These are phyloP conservation scores for Poecile montanus DNA, from an alignment of 2,797 vertebrate species.

Conservation along the genomic window DNA sequence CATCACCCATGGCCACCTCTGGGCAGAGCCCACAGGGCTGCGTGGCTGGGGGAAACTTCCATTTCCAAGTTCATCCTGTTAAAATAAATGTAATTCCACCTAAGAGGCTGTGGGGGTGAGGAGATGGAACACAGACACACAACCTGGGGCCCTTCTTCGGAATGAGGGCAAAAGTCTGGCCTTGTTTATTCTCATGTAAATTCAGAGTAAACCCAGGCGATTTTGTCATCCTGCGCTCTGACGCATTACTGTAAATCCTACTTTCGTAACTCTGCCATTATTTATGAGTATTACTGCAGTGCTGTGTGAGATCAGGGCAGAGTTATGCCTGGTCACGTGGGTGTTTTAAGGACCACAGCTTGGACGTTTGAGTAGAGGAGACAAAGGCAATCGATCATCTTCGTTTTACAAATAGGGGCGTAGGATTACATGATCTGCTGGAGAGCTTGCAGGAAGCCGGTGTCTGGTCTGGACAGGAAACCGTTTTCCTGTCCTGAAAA, in stretches of 20 bases:
- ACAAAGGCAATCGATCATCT: slow-evolving; percentile 69
- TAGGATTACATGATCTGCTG: slow-evolving; percentile 58
- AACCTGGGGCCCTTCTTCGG: background rate
- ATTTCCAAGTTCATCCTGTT: background rate
- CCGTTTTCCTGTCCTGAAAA: slow-evolving; percentile 62
- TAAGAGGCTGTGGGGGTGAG: background rate
- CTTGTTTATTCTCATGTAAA: slow-evolving; percentile 62
- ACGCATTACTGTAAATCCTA: slow-evolving; percentile 60
- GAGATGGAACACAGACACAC: background rate
- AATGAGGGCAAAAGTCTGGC: slow-evolving; percentile 41
- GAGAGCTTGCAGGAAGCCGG: slow-evolving; percentile 44
- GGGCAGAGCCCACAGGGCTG: background rate
- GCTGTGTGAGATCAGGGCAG: slow-evolving; percentile 43
- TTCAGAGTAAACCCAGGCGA: slow-evolving; percentile 33
- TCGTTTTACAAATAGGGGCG: slow-evolving; percentile 43
- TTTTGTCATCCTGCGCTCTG: slow-evolving; percentile 25
- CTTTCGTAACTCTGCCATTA: slow-evolving; percentile 52
- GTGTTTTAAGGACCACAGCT: background rate
- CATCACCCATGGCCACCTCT: background rate
- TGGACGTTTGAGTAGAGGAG: slow-evolving; percentile 20
- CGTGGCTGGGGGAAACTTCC: background rate
- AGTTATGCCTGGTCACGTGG: slow-evolving; percentile 20
- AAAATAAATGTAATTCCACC: slow-evolving; percentile 25
- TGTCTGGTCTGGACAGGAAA: slow-evolving; percentile 70
- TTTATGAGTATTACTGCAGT: slow-evolving; percentile 27